Percentiles rank a stretch among this genome's conserved stretches.
Conservation (phyloP, 2,888 invertebrate genomes). For the Lysandra bellargus region DNA sequence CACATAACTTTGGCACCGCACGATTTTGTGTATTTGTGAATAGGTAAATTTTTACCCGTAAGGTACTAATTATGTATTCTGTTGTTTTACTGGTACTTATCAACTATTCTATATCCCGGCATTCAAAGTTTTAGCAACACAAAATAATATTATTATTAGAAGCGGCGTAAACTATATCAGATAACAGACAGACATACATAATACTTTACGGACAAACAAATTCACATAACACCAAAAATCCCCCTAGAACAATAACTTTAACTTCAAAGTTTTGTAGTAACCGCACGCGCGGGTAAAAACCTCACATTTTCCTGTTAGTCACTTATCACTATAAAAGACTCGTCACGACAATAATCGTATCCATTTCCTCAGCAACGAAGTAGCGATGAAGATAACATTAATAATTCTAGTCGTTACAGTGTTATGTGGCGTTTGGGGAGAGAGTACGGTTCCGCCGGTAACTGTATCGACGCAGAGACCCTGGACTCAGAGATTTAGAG, state of each 20-base stretch:
- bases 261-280: neutral
- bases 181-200: neutral
- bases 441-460: slow-evolving; percentile 36
- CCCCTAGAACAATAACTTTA: neutral
- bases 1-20: too few species aligned
- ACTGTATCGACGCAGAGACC: slow-evolving; percentile 49
- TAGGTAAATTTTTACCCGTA: too few species aligned
- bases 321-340: slow-evolving; percentile 36
- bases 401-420: slow-evolving; percentile 44
- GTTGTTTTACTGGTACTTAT: too few species aligned
- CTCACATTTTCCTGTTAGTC: slow-evolving; percentile 35
- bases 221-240: neutral
- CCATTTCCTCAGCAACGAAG: slow-evolving; percentile 34
- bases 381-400: slow-evolving; percentile 47
- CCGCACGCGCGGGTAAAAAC: too few species aligned
- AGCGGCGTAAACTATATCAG: neutral
- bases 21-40: too few species aligned
- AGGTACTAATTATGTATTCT: too few species aligned
- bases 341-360: neutral
- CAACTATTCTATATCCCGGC: too few species aligned
- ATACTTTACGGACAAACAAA: neutral
- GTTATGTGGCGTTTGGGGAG: slow-evolving; percentile 42
- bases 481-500: slow-evolving; percentile 53
- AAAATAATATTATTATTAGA: neutral
- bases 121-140: too few species aligned